These are phyloP conservation scores for Hippasteria phrygiana DNA, from an alignment of 53 echinoderm and acorn worm genomes.

Conservation along the genomic window DNA sequence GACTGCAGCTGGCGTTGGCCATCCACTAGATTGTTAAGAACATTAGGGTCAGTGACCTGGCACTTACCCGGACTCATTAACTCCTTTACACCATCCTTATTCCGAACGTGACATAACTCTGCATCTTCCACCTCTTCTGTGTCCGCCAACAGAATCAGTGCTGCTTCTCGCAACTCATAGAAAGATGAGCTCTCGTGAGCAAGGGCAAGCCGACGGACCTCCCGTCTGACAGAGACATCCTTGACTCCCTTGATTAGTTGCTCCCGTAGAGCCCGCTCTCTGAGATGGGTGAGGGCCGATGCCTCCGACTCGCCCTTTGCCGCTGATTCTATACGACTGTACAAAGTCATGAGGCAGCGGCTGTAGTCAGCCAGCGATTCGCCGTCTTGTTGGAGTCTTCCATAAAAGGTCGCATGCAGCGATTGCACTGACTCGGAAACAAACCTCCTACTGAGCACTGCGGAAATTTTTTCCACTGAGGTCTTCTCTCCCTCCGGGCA, in stretches of 20 bases:
- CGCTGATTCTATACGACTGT: background rate
- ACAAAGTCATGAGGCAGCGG: background rate
- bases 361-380: slow-evolving; percentile 3
- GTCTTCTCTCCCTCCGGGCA: background rate
- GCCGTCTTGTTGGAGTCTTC: background rate
- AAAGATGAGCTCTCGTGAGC: background rate
- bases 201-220: background rate
- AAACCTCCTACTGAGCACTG: background rate
- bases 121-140: background rate
- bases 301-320: background rate
- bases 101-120: background rate
- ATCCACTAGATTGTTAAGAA: background rate
- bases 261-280: background rate
- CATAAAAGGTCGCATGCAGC: background rate
- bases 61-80: background rate
- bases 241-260: slow-evolving; percentile 21
- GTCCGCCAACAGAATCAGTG: background rate
- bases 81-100: background rate
- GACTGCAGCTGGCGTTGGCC: background rate
- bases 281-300: background rate
- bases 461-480: background rate
- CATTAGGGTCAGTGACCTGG: background rate
- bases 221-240: slow-evolving; percentile 26
- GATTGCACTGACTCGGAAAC: background rate
- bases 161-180: slow-evolving; percentile 8